These are phyloP conservation scores for Lethocerus indicus DNA, from an alignment of 1,140 invertebrate genomes.

Conservation along the genomic window DNA sequence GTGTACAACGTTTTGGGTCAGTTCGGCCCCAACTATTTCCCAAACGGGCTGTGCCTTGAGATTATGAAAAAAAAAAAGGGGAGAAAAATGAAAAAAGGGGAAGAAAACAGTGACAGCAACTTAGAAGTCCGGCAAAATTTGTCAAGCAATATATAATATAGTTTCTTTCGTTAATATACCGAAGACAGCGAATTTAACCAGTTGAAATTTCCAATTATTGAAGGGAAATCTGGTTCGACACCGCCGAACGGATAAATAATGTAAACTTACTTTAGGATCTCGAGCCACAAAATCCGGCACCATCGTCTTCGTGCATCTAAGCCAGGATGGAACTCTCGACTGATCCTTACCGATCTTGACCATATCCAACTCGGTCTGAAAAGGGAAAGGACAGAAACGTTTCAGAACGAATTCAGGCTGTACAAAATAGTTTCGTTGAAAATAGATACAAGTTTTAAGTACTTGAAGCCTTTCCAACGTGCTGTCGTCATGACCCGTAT, in stretches of 20 bases:
- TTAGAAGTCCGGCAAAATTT: no score
- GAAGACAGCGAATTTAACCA: no score
- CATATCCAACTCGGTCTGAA: conserved; percentile 49
- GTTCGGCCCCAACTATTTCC: conserved; percentile 88
- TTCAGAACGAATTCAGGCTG: neutral
- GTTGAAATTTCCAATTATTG: no score
- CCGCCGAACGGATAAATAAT: neutral
- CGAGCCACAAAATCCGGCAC: conserved; percentile 75
- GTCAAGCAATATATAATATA: no score
- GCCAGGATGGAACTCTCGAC: conserved; percentile 54
- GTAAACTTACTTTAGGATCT: conserved; percentile 45
- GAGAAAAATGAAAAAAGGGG: no score
- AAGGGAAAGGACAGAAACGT: conserved; percentile 5
- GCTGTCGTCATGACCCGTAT: conserved; percentile 72
- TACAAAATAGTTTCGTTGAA: neutral
- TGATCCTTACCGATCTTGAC: conserved; percentile 62
- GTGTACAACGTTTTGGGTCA: conserved; percentile 71
- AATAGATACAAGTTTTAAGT: conserved; percentile 2
- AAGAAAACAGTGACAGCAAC: no score
- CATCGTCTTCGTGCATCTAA: conserved; percentile 65
- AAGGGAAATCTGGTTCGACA: no score
- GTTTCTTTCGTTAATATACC: no score
- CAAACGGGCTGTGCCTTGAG: conserved; percentile 63
- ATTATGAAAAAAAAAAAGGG: neutral
- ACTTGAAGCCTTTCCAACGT: conserved; percentile 59